phyloP scores from a whole-genome alignment of 2,888 invertebrate species.

The Bugulina stolonifera region DNA sequence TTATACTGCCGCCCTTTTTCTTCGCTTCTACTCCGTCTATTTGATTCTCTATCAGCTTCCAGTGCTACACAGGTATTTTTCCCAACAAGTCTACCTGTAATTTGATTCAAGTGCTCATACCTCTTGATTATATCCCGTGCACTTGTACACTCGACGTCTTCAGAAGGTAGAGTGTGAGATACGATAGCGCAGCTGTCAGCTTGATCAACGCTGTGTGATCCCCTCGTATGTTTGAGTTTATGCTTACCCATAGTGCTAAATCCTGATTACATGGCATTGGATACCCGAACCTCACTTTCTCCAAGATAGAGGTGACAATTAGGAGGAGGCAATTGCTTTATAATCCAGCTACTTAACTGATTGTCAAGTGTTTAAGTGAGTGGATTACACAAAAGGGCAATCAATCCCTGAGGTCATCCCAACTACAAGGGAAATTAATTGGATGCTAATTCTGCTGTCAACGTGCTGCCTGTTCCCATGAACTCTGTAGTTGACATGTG shows the following conservation, averaged over 20 bases:
- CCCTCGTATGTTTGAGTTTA: neutral
- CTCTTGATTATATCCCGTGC: neutral
- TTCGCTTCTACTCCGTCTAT: neutral
- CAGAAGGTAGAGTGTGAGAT: no score
- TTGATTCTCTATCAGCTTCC: neutral
- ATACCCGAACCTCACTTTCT: neutral
- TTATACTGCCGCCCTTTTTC: neutral
- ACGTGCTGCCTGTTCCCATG: no score
- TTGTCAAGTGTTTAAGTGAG: no score
- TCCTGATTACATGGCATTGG: neutral
- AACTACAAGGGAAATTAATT: no score
- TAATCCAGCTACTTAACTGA: neutral
- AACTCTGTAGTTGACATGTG: no score
- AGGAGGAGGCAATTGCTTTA: no score
- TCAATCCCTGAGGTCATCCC: no score
- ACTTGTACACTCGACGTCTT: no score
- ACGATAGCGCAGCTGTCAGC: neutral
- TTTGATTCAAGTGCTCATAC: neutral
- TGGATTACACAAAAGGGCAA: no score
- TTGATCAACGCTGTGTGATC: neutral
- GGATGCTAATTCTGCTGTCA: no score
- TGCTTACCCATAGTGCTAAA: neutral
- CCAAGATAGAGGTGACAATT: no score
- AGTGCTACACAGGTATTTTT: neutral
- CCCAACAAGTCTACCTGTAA: no score